These are phyloP conservation scores for Dorcus parallelipipedus DNA, from an alignment of 2,888 invertebrate genomes.

Conservation along the genomic window DNA sequence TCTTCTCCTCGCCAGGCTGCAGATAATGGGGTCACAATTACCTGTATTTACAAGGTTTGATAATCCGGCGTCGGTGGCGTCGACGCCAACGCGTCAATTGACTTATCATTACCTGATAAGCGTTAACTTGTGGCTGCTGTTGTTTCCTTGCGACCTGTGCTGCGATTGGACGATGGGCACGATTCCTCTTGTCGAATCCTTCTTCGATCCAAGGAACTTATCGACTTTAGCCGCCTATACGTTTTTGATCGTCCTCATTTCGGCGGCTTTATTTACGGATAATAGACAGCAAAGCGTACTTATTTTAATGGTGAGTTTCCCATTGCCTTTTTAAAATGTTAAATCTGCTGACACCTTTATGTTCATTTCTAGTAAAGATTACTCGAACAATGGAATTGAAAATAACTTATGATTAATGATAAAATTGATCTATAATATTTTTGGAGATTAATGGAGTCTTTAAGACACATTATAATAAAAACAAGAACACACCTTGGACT, in stretches of 20 bases:
- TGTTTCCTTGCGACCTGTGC: constrained; percentile 86
- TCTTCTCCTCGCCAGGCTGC: constrained; percentile 78
- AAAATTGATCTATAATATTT: too few relatives aligned
- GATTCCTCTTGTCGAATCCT: constrained; percentile 77
- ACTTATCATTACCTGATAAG: constrained; percentile 92
- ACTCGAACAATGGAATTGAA: too few relatives aligned
- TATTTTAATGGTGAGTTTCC: constrained; percentile 63
- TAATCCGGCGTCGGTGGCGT: constrained; percentile 91
- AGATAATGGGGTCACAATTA: constrained; percentile 94
- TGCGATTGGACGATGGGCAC: constrained; percentile 99
- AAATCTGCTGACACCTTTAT: too few relatives aligned
- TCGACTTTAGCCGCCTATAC: constrained; percentile 70
- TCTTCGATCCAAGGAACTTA: constrained; percentile 77
- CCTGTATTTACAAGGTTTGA: constrained; percentile 97
- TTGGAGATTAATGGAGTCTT: too few relatives aligned
- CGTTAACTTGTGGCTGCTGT: constrained; percentile 84
- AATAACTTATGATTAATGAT: too few relatives aligned
- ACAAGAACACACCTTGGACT: too few relatives aligned
- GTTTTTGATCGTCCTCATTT: constrained; percentile 57
- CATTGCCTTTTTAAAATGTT: too few relatives aligned
- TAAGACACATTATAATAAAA: too few relatives aligned
- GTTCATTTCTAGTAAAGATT: too few relatives aligned
- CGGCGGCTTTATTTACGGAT: constrained; percentile 55
- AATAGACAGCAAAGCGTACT: constrained; percentile 63
- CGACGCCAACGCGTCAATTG: constrained; percentile 79